These are phyloP conservation scores for Alentia gelatinosa DNA, from an alignment of 2,888 invertebrate genomes.

Conservation along the genomic window DNA sequence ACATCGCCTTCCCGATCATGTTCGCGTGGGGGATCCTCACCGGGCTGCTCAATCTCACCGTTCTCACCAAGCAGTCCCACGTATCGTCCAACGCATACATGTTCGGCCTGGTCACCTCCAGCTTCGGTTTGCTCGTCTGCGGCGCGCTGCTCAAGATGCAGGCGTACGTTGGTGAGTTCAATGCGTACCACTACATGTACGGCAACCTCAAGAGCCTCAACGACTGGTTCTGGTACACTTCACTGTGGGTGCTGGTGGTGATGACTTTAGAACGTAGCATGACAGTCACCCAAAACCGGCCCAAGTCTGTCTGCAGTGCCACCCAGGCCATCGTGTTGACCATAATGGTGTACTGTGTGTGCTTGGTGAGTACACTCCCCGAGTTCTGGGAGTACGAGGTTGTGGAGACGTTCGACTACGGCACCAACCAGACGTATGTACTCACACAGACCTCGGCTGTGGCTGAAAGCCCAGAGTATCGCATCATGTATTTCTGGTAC, in stretches of 20 bases:
- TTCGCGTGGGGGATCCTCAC: constrained; percentile 71
- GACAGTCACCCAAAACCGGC: constrained; percentile 70
- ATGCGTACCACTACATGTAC: constrained; percentile 70
- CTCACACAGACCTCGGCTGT: constrained; percentile 69
- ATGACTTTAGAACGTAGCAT: constrained; percentile 75
- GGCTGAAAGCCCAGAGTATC: constrained; percentile 73
- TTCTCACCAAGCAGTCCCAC: constrained; percentile 72
- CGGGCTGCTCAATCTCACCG: constrained; percentile 74
- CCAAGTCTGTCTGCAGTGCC: constrained; percentile 70
- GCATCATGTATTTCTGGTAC: constrained; percentile 78
- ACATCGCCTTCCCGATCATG: constrained; percentile 70
- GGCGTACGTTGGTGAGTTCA: constrained; percentile 72
- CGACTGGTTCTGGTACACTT: constrained; percentile 78
- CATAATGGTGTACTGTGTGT: constrained; percentile 73
- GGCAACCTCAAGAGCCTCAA: constrained; percentile 73
- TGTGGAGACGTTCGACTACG: constrained; percentile 64
- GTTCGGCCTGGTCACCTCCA: constrained; percentile 72
- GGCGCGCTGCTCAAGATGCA: constrained; percentile 70
- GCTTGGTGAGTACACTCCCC: constrained; percentile 76
- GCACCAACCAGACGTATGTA: constrained; percentile 66
- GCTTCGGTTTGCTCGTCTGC: constrained; percentile 69
- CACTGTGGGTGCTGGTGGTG: constrained; percentile 76
- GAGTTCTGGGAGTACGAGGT: constrained; percentile 77
- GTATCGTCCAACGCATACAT: constrained; percentile 76
- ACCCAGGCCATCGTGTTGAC: constrained; percentile 74